Evolutionary conservation across 2,113 vertebrate genomes (phyloP).

Genomic region (Daubentonia madagascariensis): DNA sequence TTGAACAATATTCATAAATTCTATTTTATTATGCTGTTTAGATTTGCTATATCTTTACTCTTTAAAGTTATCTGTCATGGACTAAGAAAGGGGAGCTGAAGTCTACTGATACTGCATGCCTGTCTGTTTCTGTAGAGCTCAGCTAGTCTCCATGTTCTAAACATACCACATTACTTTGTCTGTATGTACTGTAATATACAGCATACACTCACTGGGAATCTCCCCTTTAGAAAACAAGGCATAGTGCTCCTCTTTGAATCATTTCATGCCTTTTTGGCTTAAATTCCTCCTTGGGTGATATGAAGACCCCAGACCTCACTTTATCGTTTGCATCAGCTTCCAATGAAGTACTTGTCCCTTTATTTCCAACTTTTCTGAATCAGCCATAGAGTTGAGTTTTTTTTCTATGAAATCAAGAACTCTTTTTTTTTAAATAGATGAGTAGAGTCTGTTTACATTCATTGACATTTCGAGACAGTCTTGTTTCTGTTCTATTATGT

Average conservation of each 20-base stretch:
- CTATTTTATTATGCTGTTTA: neutral
- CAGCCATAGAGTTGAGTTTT: neutral
- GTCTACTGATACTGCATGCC: neutral
- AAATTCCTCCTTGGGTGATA: neutral
- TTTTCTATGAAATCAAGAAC: neutral
- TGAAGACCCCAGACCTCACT: neutral
- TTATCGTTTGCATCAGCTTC: no score
- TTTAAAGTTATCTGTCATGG: neutral
- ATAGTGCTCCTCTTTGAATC: neutral
- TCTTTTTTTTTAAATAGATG: neutral
- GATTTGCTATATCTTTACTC: neutral
- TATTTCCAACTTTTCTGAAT: neutral
- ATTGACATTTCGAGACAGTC: neutral
- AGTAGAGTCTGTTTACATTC: neutral
- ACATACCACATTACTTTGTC: neutral
- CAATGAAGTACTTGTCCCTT: neutral
- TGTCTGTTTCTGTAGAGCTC: neutral
- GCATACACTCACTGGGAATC: no score
- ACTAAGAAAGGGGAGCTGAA: neutral
- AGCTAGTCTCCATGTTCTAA: neutral
- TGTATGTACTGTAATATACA: rapidly evolving
- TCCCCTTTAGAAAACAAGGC: neutral
- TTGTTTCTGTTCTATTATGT: neutral
- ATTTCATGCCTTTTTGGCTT: neutral
- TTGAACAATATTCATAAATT: neutral